A percentile compares a stretch with the other conserved stretches of the same genome.
Conservation (phyloP, 2,888 invertebrate genomes). For the Cantharis nigra region DNA sequence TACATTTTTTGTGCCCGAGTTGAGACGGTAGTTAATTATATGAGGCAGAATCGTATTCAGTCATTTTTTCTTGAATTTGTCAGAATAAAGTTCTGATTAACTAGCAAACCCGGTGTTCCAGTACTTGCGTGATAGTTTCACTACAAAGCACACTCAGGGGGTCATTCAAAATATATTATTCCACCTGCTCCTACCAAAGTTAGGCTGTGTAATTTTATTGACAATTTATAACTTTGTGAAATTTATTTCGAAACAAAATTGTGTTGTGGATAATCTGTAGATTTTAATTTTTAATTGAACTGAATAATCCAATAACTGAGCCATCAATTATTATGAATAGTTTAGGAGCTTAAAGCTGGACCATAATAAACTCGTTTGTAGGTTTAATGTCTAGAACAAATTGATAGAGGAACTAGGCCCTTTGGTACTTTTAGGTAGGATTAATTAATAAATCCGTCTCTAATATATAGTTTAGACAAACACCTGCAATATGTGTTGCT, state of each 20-base stretch:
- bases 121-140: background rate
- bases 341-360: constrained; percentile 15
- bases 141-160: background rate
- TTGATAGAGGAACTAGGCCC: constrained; percentile 24
- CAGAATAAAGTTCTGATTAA: background rate
- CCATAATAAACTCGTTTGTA: constrained; percentile 12
- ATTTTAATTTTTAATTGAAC: constrained; percentile 1
- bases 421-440: constrained; percentile 29
- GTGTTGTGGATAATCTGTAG: background rate
- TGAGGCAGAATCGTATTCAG: background rate
- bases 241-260: background rate
- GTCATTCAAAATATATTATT: background rate
- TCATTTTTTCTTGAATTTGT: background rate
- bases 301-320: background rate
- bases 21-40: background rate
- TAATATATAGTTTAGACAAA: constrained; percentile 30
- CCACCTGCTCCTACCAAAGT: background rate
- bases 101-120: background rate
- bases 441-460: constrained; percentile 25
- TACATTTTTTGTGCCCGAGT: background rate
- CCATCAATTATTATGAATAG: constrained; percentile 4
- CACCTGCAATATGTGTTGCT: constrained; percentile 25
- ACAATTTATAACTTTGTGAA: background rate
- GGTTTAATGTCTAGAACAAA: constrained; percentile 17
- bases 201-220: background rate